Conservation (phyloP, 2,888 invertebrate species). For the Melolontha melolontha region DNA sequence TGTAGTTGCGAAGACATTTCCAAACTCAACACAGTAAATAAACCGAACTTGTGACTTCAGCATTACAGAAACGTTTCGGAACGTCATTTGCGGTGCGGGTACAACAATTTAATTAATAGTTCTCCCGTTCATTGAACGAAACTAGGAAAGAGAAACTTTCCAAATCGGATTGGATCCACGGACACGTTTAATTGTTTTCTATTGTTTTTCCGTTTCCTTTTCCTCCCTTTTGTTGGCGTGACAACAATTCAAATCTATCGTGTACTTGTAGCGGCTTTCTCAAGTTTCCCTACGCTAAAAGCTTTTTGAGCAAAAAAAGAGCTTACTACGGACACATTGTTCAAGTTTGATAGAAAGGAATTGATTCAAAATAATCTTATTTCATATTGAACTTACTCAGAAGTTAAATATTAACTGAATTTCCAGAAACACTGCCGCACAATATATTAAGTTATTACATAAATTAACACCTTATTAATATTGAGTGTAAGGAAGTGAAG, state of each 20-base stretch:
- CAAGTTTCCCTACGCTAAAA: slow-evolving; percentile 1
- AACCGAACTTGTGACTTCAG: slow-evolving; percentile 39
- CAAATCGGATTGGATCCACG: slow-evolving; percentile 28
- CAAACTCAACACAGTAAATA: slow-evolving; percentile 41
- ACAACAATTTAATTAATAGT: slow-evolving; percentile 52
- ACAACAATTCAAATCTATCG: slow-evolving; percentile 33
- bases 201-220: slow-evolving; percentile 33
- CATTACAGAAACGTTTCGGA: slow-evolving; percentile 22
- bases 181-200: slow-evolving; percentile 38
- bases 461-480: no score
- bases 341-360: slow-evolving; percentile 1
- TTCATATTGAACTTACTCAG: neutral
- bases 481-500: no score
- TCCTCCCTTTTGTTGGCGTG: slow-evolving; percentile 21
- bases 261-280: slow-evolving; percentile 22
- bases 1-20: slow-evolving; percentile 26
- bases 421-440: neutral
- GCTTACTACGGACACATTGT: neutral
- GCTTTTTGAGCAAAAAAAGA: slow-evolving; percentile 12
- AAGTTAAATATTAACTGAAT: no score
- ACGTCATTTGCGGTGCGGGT: slow-evolving; percentile 48
- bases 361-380: slow-evolving; percentile 1
- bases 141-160: slow-evolving; percentile 30
- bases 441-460: neutral
- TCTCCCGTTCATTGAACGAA: slow-evolving; percentile 45